Percentiles rank a stretch among this genome's conserved stretches.
Conservation (phyloP, 1,140 invertebrate species). For the Meloidogyne floridensis region DNA sequence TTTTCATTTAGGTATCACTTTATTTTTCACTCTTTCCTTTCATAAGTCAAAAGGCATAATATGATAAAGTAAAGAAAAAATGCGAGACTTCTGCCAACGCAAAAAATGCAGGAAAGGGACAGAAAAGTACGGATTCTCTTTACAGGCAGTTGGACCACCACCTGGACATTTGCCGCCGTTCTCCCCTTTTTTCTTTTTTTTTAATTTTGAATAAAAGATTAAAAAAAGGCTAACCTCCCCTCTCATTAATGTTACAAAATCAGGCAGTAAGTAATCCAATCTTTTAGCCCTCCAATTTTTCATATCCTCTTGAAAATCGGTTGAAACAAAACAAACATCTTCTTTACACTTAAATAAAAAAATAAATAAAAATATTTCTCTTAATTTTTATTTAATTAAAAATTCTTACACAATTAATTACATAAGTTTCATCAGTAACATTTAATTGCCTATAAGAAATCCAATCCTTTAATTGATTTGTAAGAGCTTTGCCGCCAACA, state of each 20-base stretch:
- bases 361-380: too few relatives aligned
- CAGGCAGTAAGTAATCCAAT: slow-evolving; percentile 90
- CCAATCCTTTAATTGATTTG: slow-evolving; percentile 96
- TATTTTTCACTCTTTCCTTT: too few relatives aligned
- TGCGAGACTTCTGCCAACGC: too few relatives aligned
- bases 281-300: slow-evolving; percentile 61
- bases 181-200: too few relatives aligned
- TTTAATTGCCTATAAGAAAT: slow-evolving; percentile 94
- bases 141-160: too few relatives aligned
- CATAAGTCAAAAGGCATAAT: too few relatives aligned
- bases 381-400: background rate
- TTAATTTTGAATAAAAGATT: background rate
- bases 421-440: slow-evolving; percentile 98
- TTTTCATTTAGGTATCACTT: too few relatives aligned
- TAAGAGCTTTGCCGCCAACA: slow-evolving; percentile 92
- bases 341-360: slow-evolving; percentile 80
- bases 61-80: background rate
- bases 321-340: slow-evolving; percentile 90
- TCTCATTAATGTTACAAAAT: slow-evolving; percentile 82
- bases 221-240: slow-evolving; percentile 73
- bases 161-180: too few relatives aligned
- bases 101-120: too few relatives aligned
- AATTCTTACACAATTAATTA: slow-evolving; percentile 77
- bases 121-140: too few relatives aligned
- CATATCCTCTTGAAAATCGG: slow-evolving; percentile 82